A percentile compares a stretch with the other conserved stretches of the same genome.
Conservation (phyloP, 1,140 invertebrate genomes). For the Arion vulgaris region DNA sequence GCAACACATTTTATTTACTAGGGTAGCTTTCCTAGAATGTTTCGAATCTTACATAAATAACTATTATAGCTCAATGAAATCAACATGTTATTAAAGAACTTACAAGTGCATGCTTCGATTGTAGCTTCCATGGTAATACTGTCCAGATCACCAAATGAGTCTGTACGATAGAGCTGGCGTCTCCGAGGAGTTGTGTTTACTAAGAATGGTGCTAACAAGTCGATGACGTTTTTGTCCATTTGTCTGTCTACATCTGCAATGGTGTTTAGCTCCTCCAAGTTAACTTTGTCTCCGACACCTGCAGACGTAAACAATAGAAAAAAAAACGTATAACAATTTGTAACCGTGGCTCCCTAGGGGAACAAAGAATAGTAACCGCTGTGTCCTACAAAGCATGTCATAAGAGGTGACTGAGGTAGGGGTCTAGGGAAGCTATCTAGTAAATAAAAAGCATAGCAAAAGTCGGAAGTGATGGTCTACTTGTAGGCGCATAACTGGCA, state of each 20-base stretch:
- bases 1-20: no score
- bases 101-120: conserved; percentile 52
- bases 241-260: neutral
- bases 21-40: no score
- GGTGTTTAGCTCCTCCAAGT: conserved; percentile 27
- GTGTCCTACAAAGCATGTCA: no score
- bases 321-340: neutral
- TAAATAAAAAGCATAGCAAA: no score
- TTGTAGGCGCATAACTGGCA: no score
- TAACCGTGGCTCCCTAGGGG: neutral
- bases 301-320: neutral
- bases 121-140: conserved; percentile 44
- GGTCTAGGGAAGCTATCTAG: no score
- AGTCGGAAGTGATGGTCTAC: no score
- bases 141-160: conserved; percentile 45
- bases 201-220: neutral
- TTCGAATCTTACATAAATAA: no score
- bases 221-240: neutral
- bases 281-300: conserved; percentile 29
- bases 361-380: neutral
- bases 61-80: no score
- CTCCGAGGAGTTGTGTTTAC: neutral
- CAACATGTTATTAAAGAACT: no score
- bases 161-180: conserved; percentile 36
- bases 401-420: no score